phyloP scores from a whole-genome alignment of 2,797 vertebrate species.

The Coreius guichenoti region DNA sequence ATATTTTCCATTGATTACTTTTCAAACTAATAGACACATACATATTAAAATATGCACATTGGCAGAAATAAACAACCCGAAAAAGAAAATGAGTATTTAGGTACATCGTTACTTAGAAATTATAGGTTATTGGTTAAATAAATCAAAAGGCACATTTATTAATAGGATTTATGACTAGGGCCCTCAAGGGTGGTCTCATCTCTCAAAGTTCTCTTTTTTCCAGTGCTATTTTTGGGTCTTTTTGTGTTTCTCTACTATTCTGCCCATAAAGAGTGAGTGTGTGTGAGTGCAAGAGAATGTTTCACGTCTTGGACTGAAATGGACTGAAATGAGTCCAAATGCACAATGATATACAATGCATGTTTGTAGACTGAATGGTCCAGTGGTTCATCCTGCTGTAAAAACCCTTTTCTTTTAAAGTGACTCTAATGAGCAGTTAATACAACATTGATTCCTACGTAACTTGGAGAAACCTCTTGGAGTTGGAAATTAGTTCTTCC shows the following conservation, averaged over 20 bases:
- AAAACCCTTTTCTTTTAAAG: slow-evolving; percentile 31
- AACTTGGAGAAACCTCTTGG: slow-evolving; percentile 10
- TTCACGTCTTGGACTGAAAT: slow-evolving; percentile 18
- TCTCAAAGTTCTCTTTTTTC: slow-evolving; percentile 36
- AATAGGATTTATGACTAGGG: slow-evolving; percentile 81
- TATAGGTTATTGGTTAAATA: slow-evolving; percentile 83
- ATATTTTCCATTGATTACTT: slow-evolving; percentile 83
- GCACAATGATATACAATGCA: slow-evolving; percentile 14
- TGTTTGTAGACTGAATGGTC: neutral
- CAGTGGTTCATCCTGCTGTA: slow-evolving; percentile 16
- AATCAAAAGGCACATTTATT: slow-evolving; percentile 91
- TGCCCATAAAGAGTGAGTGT: slow-evolving; percentile 10
- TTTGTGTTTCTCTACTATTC: slow-evolving; percentile 33
- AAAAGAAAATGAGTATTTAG: slow-evolving; percentile 74
- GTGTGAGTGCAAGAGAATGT: neutral
- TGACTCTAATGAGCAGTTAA: slow-evolving; percentile 40
- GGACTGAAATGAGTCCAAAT: slow-evolving; percentile 31
- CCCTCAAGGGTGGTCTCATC: slow-evolving; percentile 73
- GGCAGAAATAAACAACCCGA: slow-evolving; percentile 79
- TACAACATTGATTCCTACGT: slow-evolving; percentile 34
- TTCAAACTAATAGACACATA: slow-evolving; percentile 84
- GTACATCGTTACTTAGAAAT: slow-evolving; percentile 83
- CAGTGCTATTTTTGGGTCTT: slow-evolving; percentile 51
- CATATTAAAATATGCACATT: slow-evolving; percentile 84
- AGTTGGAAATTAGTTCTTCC: slow-evolving; percentile 14